These are phyloP conservation scores for Plagodis dolabraria DNA, from an alignment of 2,888 invertebrate species.

Conservation along the genomic window DNA sequence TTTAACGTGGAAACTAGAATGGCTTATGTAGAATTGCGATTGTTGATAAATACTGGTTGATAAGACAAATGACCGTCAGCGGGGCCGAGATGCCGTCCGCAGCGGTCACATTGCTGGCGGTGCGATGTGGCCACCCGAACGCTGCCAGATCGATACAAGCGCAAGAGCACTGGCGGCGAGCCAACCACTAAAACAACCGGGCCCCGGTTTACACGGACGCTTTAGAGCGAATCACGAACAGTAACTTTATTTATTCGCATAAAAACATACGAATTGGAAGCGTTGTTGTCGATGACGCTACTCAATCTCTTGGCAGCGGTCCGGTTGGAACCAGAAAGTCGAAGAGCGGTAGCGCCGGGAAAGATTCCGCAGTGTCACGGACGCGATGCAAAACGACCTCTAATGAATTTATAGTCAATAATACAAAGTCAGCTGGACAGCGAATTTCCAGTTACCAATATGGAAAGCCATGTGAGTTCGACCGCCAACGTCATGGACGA, in stretches of 20 bases:
- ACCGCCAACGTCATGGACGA: conserved; percentile 41
- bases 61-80: conserved; percentile 44
- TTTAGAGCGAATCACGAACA: conserved; percentile 49
- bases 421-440: conserved; percentile 6
- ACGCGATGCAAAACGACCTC: conserved; percentile 50
- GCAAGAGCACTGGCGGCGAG: conserved; percentile 60
- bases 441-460: conserved; percentile 18
- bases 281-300: conserved; percentile 43
- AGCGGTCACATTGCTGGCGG: conserved; percentile 49
- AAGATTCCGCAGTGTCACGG: conserved; percentile 54
- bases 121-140: conserved; percentile 29
- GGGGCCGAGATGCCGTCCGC: conserved; percentile 40
- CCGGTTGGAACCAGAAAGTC: conserved; percentile 45
- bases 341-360: conserved; percentile 45
- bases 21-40: conserved; percentile 28
- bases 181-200: conserved; percentile 68
- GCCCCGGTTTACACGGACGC: conserved; percentile 55
- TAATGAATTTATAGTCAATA: conserved; percentile 37
- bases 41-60: conserved; percentile 44
- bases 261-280: conserved; percentile 43
- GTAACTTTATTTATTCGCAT: conserved; percentile 50
- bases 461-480: conserved; percentile 35
- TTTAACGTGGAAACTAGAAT: conserved; percentile 12
- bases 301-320: conserved; percentile 40
- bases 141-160: conserved; percentile 61